phyloP scores from a whole-genome alignment of 2,888 invertebrate species.

The Ichneumon xanthorius region DNA sequence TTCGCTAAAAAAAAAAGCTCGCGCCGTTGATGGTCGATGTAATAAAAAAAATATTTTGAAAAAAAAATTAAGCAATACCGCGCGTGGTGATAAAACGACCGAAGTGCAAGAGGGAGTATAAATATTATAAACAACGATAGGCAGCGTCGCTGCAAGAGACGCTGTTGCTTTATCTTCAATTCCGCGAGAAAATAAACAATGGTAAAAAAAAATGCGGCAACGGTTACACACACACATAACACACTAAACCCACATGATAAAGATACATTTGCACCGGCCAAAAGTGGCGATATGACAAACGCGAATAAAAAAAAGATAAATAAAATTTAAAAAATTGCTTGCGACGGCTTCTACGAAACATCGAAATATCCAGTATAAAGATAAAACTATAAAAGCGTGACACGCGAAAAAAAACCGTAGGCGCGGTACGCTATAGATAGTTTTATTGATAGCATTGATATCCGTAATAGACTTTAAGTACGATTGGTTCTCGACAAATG shows the following conservation, averaged over 20 bases:
- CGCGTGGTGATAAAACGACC: conserved; percentile 48
- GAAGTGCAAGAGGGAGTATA: conserved; percentile 31
- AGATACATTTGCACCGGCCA: conserved; percentile 45
- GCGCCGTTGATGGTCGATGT: not conserved
- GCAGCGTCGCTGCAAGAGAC: conserved; percentile 29
- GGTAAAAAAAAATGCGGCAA: conserved; percentile 18
- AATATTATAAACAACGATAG: conserved; percentile 18
- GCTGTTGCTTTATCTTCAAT: conserved; percentile 51
- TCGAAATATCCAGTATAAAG: conserved; percentile 76
- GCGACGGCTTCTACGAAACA: conserved; percentile 81
- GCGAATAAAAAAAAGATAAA: conserved; percentile 62
- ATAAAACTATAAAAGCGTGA: conserved; percentile 65
- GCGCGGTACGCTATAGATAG: conserved; percentile 38
- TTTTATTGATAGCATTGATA: conserved; percentile 55
- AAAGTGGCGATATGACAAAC: conserved; percentile 41
- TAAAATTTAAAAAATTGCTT: conserved; percentile 69
- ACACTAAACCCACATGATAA: conserved; percentile 14
- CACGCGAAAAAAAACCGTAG: conserved; percentile 55
- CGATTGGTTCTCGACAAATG: conserved; percentile 60
- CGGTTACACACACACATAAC: conserved; percentile 15
- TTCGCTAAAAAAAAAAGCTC: conserved; percentile 18
- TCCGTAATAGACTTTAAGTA: conserved; percentile 62
- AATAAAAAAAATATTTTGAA: not conserved
- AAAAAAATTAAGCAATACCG: conserved; percentile 60
- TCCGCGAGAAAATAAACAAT: conserved; percentile 7